These are phyloP conservation scores for Phragmatobia fuliginosa DNA, from an alignment of 2,888 invertebrate genomes.

Conservation along the genomic window DNA sequence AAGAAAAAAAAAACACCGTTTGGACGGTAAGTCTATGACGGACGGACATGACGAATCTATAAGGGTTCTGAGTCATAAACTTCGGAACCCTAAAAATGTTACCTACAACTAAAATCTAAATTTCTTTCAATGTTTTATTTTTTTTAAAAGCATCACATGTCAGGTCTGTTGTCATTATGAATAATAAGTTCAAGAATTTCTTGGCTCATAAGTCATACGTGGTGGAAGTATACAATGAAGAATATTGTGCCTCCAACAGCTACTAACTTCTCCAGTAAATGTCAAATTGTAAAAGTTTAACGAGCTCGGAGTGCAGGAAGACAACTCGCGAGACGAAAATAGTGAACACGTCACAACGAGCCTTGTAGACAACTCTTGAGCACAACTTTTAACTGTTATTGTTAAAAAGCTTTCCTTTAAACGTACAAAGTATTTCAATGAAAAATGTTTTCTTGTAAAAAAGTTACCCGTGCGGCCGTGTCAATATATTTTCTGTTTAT, in stretches of 20 bases:
- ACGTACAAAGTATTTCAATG: background rate
- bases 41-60: too few relatives aligned
- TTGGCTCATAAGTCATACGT: background rate
- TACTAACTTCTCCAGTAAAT: background rate
- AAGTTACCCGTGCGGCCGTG: accelerated
- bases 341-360: background rate
- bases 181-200: background rate
- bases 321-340: background rate
- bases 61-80: too few relatives aligned
- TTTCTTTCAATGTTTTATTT: too few relatives aligned
- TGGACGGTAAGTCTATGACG: too few relatives aligned
- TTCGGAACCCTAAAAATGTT: too few relatives aligned
- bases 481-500: background rate
- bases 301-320: background rate
- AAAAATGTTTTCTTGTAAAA: background rate
- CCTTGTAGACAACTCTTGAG: background rate
- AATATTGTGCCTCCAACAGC: background rate
- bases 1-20: too few relatives aligned
- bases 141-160: too few relatives aligned
- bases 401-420: background rate
- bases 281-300: background rate
- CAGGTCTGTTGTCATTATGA: too few relatives aligned
- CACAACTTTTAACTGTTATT: background rate
- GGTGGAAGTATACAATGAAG: background rate
- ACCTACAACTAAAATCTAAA: too few relatives aligned